A percentile compares a stretch with the other conserved stretches of the same genome.
Evolutionary conservation across 37 sponge, comb jelly and placozoan species (phyloP).

Genomic region (Eunapius fragilis): DNA sequence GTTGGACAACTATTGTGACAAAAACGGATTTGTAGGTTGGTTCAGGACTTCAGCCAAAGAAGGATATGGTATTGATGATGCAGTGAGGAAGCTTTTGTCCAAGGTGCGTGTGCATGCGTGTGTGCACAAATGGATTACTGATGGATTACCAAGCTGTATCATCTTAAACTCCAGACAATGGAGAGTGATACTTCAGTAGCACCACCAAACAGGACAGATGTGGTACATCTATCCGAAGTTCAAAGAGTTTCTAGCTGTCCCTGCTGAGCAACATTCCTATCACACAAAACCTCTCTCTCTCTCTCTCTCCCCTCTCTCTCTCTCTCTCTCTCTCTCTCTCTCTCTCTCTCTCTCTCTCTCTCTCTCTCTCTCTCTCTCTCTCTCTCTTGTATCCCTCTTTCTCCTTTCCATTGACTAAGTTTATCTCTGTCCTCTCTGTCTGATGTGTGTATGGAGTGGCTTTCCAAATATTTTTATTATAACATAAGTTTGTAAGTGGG

Average conservation of each 20-base stretch:
- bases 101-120: conserved; percentile 46
- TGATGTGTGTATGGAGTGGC: background rate
- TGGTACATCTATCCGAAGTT: too few relatives aligned
- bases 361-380: background rate
- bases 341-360: background rate
- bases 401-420: background rate
- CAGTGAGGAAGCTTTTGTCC: conserved; percentile 85
- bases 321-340: background rate
- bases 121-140: too few relatives aligned
- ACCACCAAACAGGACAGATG: background rate
- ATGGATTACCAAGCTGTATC: too few relatives aligned
- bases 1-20: conserved; percentile 92
- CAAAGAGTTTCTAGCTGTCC: too few relatives aligned
- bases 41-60: conserved; percentile 98
- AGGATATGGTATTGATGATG: conserved; percentile 94
- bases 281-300: background rate
- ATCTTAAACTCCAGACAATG: too few relatives aligned
- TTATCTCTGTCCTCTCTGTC: background rate
- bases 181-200: too few relatives aligned
- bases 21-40: conserved; percentile 91
- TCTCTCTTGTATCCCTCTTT: background rate
- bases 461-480: too few relatives aligned
- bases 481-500: too few relatives aligned
- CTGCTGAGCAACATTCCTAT: too few relatives aligned
- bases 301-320: background rate